Percentiles rank a stretch among this genome's conserved stretches.
Evolutionary conservation across 2,888 invertebrate genomes (phyloP).

Genomic region (Ptychoptera albimana): DNA sequence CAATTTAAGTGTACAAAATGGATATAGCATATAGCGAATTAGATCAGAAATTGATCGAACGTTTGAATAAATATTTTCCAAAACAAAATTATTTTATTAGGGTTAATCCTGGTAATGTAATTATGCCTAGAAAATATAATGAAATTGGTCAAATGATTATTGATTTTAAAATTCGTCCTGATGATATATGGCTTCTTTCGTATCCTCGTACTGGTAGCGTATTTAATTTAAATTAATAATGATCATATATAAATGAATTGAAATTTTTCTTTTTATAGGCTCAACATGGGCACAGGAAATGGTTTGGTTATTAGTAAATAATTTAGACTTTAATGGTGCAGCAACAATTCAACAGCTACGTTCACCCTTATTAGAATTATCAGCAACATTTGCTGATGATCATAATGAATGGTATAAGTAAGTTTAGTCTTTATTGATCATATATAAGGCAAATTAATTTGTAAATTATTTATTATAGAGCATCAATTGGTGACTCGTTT

Average conservation of each 20-base stretch:
- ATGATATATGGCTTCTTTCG: constrained; percentile 75
- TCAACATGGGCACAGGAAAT: constrained; percentile 92
- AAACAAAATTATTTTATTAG: no score
- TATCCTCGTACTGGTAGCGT: constrained; percentile 76
- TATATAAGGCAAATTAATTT: not conserved
- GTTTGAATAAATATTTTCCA: no score
- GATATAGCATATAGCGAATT: no score
- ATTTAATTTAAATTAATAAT: not conserved
- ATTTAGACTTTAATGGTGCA: constrained; percentile 61
- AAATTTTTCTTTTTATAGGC: not conserved
- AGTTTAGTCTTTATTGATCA: not conserved
- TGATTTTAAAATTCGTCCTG: constrained; percentile 51
- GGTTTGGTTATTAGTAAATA: constrained; percentile 75
- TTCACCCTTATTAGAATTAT: constrained; percentile 59
- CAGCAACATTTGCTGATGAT: constrained; percentile 43
- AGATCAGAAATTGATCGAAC: no score
- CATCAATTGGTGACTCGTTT: constrained; percentile 47
- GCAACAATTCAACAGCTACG: constrained; percentile 36
- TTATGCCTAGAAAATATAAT: constrained; percentile 52
- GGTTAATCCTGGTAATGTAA: constrained; percentile 49
- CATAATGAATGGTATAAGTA: constrained; percentile 41
- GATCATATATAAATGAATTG: not conserved
- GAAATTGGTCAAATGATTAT: constrained; percentile 52
- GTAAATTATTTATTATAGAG: not conserved
- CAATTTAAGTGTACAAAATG: no score